These are phyloP conservation scores for Gymnocheta viridis DNA, from an alignment of 2,888 invertebrate species.

Conservation along the genomic window DNA sequence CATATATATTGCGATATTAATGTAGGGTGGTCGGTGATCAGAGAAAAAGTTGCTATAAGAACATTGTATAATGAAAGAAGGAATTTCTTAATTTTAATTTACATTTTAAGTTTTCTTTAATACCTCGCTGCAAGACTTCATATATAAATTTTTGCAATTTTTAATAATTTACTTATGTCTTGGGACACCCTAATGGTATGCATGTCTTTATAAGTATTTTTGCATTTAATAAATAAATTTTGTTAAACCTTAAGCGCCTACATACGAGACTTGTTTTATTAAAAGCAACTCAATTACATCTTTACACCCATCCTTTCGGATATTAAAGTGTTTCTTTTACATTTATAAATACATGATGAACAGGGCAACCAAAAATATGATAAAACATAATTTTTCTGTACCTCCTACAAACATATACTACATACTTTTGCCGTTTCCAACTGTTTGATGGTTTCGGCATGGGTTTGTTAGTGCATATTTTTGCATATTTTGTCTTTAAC, in stretches of 20 bases:
- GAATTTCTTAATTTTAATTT: too few relatives aligned
- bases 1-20: neutral
- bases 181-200: constrained; percentile 42
- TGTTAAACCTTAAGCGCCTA: constrained; percentile 62
- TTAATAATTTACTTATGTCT: neutral
- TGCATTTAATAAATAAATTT: constrained; percentile 58
- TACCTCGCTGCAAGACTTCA: neutral
- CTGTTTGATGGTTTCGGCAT: too few relatives aligned
- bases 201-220: constrained; percentile 34
- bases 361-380: too few relatives aligned
- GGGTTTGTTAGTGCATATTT: too few relatives aligned
- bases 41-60: too few relatives aligned
- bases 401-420: too few relatives aligned
- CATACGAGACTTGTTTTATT: constrained; percentile 58
- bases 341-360: neutral
- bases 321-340: neutral
- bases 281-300: constrained; percentile 65
- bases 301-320: constrained; percentile 52
- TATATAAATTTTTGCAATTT: neutral
- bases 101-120: neutral
- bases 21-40: constrained; percentile 6
- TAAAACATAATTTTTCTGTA: too few relatives aligned
- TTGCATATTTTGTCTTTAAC: too few relatives aligned
- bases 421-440: too few relatives aligned
- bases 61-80: too few relatives aligned